Evolutionary conservation across 2,113 vertebrate species (phyloP), one percentile per base, ranked within the genome.

Genomic region (Benitochromis conjunctus): DNA sequence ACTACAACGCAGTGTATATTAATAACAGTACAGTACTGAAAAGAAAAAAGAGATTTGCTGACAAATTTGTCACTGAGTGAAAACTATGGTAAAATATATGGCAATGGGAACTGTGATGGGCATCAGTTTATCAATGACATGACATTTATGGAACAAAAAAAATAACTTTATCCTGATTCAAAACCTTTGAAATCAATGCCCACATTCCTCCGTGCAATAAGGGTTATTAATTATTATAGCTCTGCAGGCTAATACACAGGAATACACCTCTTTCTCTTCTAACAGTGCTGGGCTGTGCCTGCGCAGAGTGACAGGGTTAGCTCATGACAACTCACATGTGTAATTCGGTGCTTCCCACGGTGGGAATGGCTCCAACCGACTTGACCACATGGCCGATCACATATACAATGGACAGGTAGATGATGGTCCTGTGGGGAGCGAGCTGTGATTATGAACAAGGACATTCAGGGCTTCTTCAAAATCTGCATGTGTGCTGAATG

Each of bases 321-420:
- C 55, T 81, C 11, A 56, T 31, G 24, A 57, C 11, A 91, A 97
- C 98, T 98, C 94, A 99, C 98, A 98, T 96, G 87, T 99, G 98
- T 82, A 95, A n/a, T 0, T 53, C 87, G 12, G 57, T 96, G 95
- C 94, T 96, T 60, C 99, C 98, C 29, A 99, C 91, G 3, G 95
- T 90, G 81, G 98, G 98, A 89, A 99, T 97, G 46, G 98, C 98
- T 62, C 98, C 98, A 10, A 99, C 95, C 43, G 98, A 99, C 94
- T 99, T 99, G 81, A 99, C 92, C 94, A 99, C 95, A 81, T 99
- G 99, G 76, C 99, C 99, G 56, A 98, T 90, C 86, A 99, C 97
- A 62, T 99, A 99, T 29, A 99, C 94, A 81, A 99, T 85, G 82
- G 99, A 99, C 86, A 99, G 97, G 94, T 97, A 98, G 94, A 99